phyloP scores from a whole-genome alignment of 2,113 vertebrate genomes.

The Siphamia tubifer region DNA sequence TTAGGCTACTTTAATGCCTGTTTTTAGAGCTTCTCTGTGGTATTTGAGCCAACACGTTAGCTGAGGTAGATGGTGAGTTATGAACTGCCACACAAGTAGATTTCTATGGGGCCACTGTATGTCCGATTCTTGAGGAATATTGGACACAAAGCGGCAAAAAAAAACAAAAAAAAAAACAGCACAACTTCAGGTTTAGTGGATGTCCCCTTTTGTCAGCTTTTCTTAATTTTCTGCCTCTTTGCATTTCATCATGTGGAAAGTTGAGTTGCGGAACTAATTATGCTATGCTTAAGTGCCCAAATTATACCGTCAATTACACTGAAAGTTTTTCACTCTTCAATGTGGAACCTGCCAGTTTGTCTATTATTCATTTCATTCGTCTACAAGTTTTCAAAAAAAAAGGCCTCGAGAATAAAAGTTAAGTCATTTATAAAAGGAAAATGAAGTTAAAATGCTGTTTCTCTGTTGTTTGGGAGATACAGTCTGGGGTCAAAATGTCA shows the following conservation, averaged over 20 bases:
- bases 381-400: too few relatives aligned
- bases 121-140: constrained; percentile 12
- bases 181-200: background rate
- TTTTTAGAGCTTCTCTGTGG: constrained; percentile 68
- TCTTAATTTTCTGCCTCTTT: background rate
- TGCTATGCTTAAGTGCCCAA: background rate
- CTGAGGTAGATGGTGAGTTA: constrained; percentile 45
- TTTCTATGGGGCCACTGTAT: background rate
- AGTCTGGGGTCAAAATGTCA: too few relatives aligned
- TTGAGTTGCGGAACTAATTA: background rate
- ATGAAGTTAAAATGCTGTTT: too few relatives aligned
- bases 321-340: too few relatives aligned
- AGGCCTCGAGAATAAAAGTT: too few relatives aligned
- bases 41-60: constrained; percentile 73
- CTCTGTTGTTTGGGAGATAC: too few relatives aligned
- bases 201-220: constrained; percentile 17
- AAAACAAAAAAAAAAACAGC: too few relatives aligned
- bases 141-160: background rate
- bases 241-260: background rate
- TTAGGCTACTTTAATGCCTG: constrained; percentile 71
- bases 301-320: background rate
- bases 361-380: too few relatives aligned
- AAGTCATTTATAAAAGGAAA: too few relatives aligned
- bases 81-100: constrained; percentile 67
- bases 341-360: too few relatives aligned